Base-by-base conservation (phyloP, 92 coral and sea anemone genomes). In the Bergia puertoricense region DNA sequence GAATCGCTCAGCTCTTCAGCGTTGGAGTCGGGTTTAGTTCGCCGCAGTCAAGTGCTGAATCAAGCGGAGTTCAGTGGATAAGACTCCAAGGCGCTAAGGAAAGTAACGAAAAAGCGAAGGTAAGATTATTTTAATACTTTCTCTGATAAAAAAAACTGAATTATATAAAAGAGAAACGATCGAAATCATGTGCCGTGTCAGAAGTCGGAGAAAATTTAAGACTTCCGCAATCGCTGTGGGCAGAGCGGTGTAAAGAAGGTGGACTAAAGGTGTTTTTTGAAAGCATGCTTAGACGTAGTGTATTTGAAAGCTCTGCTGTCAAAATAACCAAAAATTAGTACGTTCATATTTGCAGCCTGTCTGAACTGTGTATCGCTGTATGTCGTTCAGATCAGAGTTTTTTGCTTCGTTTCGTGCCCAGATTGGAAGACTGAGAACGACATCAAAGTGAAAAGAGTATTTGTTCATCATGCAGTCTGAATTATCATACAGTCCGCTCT, bases 61-160 rank as follows among this genome's bases (percentile, higher is more conserved):
- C 87, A 46, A 84, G 66, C 22, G 93, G 90, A 6, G 79, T 75
- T 56, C 88, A 86, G 36, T 91, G 93, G 93, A 59, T 91, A 43
- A 75, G 37, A 7, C 78, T 91, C 6, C 80, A 81, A 88, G 93
- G 93, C 16, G 62, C 8, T 48, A 45, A 87, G 16, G 85, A 57
- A 81, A 59, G 81, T 30, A 88, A 50, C 22, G 86, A 81, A 22
- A 90, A 90, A 87, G 93, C 90, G 39, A 80, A 86, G 80, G 90
- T 89, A 71, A 56, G 88, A 42, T 0, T 89, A 8, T 80, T 6
- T 37, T 0, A 11, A 56, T 51, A 18, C 14, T 13, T 44, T 39
- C 2, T 30, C 41, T 48, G 13, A 30, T 2, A 44, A 20, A 84
- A 68, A 14, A 48, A 42, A 30, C 36, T 8, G 5, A 46, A 20